Percentiles rank a stretch among this genome's conserved stretches.
Conservation (phyloP, 2,888 invertebrate genomes). For the Dryadula phaetusa region DNA sequence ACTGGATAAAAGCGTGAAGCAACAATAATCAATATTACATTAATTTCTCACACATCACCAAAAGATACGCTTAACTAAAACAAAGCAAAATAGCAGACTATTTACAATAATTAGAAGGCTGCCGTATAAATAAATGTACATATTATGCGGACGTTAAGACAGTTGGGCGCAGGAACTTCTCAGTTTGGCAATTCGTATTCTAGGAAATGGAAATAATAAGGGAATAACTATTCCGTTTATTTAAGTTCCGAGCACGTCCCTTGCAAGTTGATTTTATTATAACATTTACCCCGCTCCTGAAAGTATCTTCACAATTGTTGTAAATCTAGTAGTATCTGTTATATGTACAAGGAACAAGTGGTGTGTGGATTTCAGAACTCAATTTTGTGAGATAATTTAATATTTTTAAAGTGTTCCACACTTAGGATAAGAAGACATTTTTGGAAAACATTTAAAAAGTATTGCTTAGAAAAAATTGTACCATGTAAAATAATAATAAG, state of each 20-base stretch:
- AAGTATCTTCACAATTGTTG: slow-evolving; percentile 39
- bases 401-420: no score
- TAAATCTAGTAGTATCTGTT: slow-evolving; percentile 30
- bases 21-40: not conserved
- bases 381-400: no score
- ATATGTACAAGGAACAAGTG: not conserved
- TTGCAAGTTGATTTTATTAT: slow-evolving; percentile 46
- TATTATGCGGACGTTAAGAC: slow-evolving; percentile 38
- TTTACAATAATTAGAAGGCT: slow-evolving; percentile 28
- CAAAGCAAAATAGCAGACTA: slow-evolving; percentile 19
- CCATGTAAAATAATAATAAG: no score
- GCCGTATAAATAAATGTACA: slow-evolving; percentile 30
- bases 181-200: slow-evolving; percentile 44
- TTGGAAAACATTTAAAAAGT: no score
- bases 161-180: slow-evolving; percentile 39
- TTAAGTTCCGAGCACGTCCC: slow-evolving; percentile 47
- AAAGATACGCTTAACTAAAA: not conserved
- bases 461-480: no score
- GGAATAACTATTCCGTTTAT: slow-evolving; percentile 48
- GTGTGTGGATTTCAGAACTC: not conserved
- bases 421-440: no score
- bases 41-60: not conserved
- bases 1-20: no score
- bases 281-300: slow-evolving; percentile 40
- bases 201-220: slow-evolving; percentile 47